These are phyloP conservation scores for Eublepharis macularius DNA, from an alignment of 2,113 vertebrate genomes.

Conservation along the genomic window DNA sequence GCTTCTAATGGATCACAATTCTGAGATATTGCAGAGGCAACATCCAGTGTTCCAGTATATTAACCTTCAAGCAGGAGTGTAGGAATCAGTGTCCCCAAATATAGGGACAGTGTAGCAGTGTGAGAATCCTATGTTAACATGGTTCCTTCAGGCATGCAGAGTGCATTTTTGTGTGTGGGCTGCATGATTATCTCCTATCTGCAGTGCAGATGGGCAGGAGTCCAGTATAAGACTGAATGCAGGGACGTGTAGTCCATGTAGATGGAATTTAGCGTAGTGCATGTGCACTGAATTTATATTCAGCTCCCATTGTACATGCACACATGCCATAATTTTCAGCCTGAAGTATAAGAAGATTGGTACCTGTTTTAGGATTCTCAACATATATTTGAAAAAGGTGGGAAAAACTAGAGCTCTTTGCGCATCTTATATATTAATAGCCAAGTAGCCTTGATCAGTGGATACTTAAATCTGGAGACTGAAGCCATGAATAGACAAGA, in stretches of 20 bases:
- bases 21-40: background rate
- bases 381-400: background rate
- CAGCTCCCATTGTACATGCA: background rate
- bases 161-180: background rate
- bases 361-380: background rate
- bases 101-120: background rate
- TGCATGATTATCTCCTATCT: background rate
- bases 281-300: background rate
- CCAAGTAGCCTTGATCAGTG: no score
- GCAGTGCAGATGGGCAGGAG: background rate
- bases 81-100: background rate
- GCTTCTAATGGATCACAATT: background rate
- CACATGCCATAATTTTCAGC: background rate
- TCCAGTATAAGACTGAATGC: background rate
- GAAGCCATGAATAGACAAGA: no score
- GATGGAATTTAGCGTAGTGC: background rate
- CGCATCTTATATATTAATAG: no score
- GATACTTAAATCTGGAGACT: no score
- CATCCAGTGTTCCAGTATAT: background rate
- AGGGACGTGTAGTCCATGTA: background rate
- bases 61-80: background rate
- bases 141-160: background rate
- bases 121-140: background rate
- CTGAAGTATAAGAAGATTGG: background rate
- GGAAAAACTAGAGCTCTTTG: background rate